These are phyloP conservation scores for Oophaga pumilio DNA, from an alignment of 2,113 vertebrate species.

Conservation along the genomic window DNA sequence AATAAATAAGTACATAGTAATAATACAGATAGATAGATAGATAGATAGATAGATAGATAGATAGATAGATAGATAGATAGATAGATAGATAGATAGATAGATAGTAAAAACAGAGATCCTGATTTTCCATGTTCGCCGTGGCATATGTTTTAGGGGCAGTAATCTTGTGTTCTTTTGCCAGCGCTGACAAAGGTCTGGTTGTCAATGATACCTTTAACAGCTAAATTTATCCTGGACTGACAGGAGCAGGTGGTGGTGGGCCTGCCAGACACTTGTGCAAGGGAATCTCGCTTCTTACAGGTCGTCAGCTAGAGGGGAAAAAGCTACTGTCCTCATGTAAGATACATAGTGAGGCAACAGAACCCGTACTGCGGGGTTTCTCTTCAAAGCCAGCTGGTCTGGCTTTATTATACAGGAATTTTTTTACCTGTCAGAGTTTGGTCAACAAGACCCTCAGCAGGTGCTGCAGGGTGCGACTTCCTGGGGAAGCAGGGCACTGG, in stretches of 20 bases:
- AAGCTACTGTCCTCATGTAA: conserved; percentile 80
- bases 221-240: conserved; percentile 96
- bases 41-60: conserved; percentile 18
- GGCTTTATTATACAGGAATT: conserved; percentile 88
- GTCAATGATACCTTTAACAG: conserved; percentile 91
- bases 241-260: conserved; percentile 85
- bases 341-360: conserved; percentile 83
- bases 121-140: conserved; percentile 78
- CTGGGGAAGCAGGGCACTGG: conserved; percentile 95
- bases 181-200: conserved; percentile 88
- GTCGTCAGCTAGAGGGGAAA: conserved; percentile 80
- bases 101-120: conserved; percentile 59
- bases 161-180: conserved; percentile 78
- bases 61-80: conserved; percentile 7
- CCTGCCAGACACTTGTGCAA: conserved; percentile 83
- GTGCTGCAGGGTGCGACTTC: conserved; percentile 92
- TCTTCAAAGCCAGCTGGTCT: conserved; percentile 99
- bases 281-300: conserved; percentile 79
- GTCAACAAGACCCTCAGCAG: conserved; percentile 88
- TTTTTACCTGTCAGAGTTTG: conserved; percentile 80
- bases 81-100: conserved; percentile 21
- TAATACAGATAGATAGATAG: background rate
- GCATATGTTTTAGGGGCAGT: conserved; percentile 66
- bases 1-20: too few species aligned
- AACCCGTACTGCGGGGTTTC: conserved; percentile 92